Evolutionary conservation across 2,797 vertebrate species (phyloP), one percentile per base, ranked within the genome.

Genomic region (Loriculus beryllinus): DNA sequence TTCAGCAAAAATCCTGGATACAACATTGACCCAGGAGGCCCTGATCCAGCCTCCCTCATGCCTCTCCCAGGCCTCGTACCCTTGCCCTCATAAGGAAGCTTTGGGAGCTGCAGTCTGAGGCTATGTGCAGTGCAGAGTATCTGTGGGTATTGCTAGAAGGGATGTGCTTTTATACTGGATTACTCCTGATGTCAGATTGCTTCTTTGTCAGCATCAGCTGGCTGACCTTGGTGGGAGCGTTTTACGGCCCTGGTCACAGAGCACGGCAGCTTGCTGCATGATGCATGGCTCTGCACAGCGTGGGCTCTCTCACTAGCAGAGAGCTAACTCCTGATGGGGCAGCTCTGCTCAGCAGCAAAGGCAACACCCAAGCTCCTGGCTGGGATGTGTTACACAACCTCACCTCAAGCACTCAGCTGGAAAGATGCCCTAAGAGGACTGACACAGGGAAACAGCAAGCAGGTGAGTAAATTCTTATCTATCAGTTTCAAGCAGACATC

Each of bases 201-300:
- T 17, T n/a, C 75, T 76, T 45, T 2, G 2, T 17, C 4, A 1
- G 28, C 20, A 17, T 35, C 45, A 40, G 40, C 69, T 26, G n/a
- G 19, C 67, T 64, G 65, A 51, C 31, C 31, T 35, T 7, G 23
- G 26, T 0, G 2, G 16, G 42, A 42, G 51, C 14, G 35, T 45
- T 51, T 56, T 23, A 54, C 28, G 62, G 48, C 33, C 21, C 31
- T 0, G 0, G 7, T 29, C 26, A 47, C 28, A 22, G n/a, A 60
- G 37, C 3, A 4, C 40, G 39, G 67, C 51, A 35, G 63, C 39
- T 23, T 8, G 33, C 28, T n/a, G 60, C 1, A 0, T 1, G 3
- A 28, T 2, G 2, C 3, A 5, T 4, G 19, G 43, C 42, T 25
- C n/a, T 49, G 33, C 1, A 3, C 40, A 57, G 56, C 2, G 0